Evolutionary conservation across 2,888 invertebrate genomes (phyloP).

Genomic region (Hypsopygia costalis): DNA sequence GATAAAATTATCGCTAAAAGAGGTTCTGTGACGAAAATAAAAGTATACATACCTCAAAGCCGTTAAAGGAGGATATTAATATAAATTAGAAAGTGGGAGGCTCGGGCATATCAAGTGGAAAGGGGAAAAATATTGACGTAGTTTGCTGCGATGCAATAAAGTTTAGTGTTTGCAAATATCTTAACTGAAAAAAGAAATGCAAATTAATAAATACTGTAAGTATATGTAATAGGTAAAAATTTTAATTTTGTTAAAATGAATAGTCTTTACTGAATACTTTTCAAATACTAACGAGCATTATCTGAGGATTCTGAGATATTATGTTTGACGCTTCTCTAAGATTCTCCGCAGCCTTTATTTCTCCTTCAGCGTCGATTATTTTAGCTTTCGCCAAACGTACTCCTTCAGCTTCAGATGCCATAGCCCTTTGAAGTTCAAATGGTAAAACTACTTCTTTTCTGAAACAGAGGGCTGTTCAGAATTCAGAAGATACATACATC

Average conservation of each 20-base stretch:
- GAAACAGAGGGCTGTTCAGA: slow-evolving; percentile 30
- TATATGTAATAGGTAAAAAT: no score
- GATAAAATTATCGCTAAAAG: no score
- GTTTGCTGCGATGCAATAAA: slow-evolving; percentile 38
- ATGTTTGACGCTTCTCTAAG: slow-evolving; percentile 43
- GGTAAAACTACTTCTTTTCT: slow-evolving; percentile 51
- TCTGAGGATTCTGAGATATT: slow-evolving; percentile 43
- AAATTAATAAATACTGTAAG: background rate
- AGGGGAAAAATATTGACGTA: slow-evolving; percentile 48
- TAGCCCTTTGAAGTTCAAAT: slow-evolving; percentile 49
- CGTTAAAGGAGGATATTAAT: no score
- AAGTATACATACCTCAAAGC: no score
- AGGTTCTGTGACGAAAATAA: no score
- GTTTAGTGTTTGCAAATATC: slow-evolving; percentile 52
- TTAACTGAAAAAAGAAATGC: slow-evolving; percentile 47
- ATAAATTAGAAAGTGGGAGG: slow-evolving; percentile 6
- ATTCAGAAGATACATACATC: no score
- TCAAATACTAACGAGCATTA: slow-evolving; percentile 51
- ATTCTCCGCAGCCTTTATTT: slow-evolving; percentile 52
- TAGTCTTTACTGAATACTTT: background rate
- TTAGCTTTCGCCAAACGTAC: slow-evolving; percentile 53
- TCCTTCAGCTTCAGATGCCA: slow-evolving; percentile 58
- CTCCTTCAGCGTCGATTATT: slow-evolving; percentile 53
- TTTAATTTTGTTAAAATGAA: slow-evolving; percentile 2
- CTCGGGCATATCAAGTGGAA: slow-evolving; percentile 42